These are phyloP conservation scores for Syngnathoides biaculeatus DNA, from an alignment of 2,113 vertebrate genomes.

Conservation along the genomic window DNA sequence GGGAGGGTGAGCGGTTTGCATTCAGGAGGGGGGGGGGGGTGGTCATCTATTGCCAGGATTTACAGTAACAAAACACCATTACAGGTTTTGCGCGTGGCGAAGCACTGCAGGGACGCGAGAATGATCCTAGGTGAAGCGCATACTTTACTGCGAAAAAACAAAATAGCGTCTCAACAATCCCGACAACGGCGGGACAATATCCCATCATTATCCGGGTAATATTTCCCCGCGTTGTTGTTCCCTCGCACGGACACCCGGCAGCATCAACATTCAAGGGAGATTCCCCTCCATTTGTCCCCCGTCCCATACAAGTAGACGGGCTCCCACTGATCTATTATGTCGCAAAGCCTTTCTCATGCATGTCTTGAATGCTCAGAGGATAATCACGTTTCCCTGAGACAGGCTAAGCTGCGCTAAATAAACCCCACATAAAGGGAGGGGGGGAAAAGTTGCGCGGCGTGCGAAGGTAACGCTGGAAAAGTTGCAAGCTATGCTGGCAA, in stretches of 20 bases:
- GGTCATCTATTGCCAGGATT: slow-evolving; percentile 48
- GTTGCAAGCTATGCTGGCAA: neutral
- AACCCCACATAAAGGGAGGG: slow-evolving; percentile 25
- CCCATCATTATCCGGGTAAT: too few species aligned
- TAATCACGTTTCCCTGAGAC: slow-evolving; percentile 69
- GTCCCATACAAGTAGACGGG: slow-evolving; percentile 58
- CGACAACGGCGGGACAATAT: neutral
- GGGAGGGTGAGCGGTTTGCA: slow-evolving; percentile 28
- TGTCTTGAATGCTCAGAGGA: slow-evolving; percentile 61
- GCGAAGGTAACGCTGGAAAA: slow-evolving; percentile 18
- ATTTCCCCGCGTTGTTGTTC: slow-evolving; percentile 4
- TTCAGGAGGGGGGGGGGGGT: neutral
- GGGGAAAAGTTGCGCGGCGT: slow-evolving; percentile 13
- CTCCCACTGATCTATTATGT: slow-evolving; percentile 75
- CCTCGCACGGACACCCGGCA: slow-evolving; percentile 27
- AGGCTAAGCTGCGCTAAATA: slow-evolving; percentile 61
- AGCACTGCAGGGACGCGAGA: slow-evolving; percentile 12
- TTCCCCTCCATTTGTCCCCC: slow-evolving; percentile 41
- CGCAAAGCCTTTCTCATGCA: slow-evolving; percentile 69
- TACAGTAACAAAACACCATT: slow-evolving; percentile 56
- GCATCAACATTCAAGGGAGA: slow-evolving; percentile 50
- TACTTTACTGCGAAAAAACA: neutral
- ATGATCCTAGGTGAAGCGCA: slow-evolving; percentile 3
- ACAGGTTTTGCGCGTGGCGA: slow-evolving; percentile 28
- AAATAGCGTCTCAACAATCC: neutral